Evolutionary conservation across 2,888 invertebrate genomes (phyloP).

Genomic region (Tridacna crocea): DNA sequence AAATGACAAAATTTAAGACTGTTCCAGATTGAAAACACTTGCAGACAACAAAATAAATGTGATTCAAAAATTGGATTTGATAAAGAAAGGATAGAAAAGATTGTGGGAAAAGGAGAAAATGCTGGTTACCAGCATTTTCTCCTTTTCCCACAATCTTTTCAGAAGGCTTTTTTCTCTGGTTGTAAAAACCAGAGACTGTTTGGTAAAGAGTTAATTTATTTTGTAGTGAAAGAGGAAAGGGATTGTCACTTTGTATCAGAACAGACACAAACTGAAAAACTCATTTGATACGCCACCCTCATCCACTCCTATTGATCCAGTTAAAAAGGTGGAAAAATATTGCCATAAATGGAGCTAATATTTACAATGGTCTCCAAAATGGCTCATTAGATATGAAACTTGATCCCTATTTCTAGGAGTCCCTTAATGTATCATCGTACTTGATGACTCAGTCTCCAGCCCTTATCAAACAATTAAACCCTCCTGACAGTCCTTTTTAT

Average conservation of each 20-base stretch:
- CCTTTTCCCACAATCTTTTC: not conserved
- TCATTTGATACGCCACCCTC: not conserved
- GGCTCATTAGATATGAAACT: constrained; percentile 22
- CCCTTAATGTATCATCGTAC: constrained; percentile 15
- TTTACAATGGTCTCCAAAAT: constrained; percentile 21
- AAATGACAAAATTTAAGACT: no score
- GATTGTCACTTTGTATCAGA: no score
- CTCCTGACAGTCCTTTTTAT: not conserved
- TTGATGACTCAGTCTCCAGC: constrained; percentile 7
- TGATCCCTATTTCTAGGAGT: not conserved
- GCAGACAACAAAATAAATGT: no score
- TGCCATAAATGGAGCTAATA: constrained; percentile 34
- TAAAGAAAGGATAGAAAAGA: no score
- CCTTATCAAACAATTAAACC: constrained; percentile 10
- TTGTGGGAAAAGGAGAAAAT: not conserved
- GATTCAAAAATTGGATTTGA: no score
- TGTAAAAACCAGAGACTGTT: not conserved
- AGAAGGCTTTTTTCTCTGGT: not conserved
- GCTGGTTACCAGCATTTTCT: not conserved
- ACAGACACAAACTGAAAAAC: not conserved
- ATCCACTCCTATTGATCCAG: not conserved
- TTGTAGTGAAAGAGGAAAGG: not conserved
- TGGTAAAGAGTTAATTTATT: not conserved
- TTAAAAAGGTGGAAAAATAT: constrained; percentile 3
- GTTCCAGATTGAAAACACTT: no score